Percentiles rank a stretch among this genome's conserved stretches.
Conservation (phyloP, 2,797 vertebrate species). For the Phalanger gymnotis region DNA sequence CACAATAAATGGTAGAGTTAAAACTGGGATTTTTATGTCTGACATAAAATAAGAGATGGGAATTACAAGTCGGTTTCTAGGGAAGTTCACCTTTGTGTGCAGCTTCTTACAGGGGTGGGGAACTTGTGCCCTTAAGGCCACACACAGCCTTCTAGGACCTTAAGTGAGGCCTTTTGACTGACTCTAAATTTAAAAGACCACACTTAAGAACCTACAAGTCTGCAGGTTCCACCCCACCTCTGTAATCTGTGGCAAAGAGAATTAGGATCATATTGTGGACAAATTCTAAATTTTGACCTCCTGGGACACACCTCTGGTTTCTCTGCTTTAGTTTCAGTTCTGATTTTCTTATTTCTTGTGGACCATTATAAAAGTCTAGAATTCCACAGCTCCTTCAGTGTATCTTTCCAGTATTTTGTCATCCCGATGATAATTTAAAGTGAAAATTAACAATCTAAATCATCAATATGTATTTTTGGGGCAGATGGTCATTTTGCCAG, state of each 20-base stretch:
- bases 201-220: too few species aligned
- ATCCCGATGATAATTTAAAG: not conserved
- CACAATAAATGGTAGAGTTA: not conserved
- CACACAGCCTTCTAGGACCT: too few species aligned
- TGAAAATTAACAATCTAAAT: not conserved
- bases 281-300: not conserved
- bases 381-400: not conserved
- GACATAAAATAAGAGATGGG: not conserved
- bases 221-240: too few species aligned
- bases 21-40: not conserved
- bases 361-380: not conserved
- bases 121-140: too few species aligned
- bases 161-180: too few species aligned
- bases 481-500: not conserved
- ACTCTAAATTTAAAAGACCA: too few species aligned
- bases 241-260: not conserved
- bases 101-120: not conserved
- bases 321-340: not conserved
- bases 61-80: not conserved
- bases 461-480: not conserved
- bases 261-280: not conserved
- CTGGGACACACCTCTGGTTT: not conserved
- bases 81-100: not conserved
- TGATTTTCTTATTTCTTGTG: not conserved
- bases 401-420: not conserved